A percentile compares a stretch with the other conserved stretches of the same genome.
Conservation (phyloP, 2,797 vertebrate species). For the Acanthurus tractus region DNA sequence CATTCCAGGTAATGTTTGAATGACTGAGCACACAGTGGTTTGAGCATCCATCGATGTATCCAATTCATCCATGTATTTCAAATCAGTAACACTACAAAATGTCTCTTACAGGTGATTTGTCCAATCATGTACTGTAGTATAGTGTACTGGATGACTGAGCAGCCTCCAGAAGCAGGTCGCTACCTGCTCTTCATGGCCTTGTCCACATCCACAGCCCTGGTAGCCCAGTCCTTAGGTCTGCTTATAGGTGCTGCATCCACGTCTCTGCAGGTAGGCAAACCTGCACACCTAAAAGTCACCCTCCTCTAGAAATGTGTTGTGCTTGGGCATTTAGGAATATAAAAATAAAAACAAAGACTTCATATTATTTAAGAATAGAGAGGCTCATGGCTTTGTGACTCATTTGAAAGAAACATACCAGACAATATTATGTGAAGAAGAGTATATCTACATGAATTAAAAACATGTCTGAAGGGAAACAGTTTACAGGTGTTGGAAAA, state of each 20-base stretch:
- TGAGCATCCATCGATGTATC: not conserved
- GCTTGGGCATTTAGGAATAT: not conserved
- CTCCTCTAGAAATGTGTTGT: not conserved
- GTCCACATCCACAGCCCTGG: constrained; percentile 93
- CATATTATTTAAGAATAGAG: too few species aligned
- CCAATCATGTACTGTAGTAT: constrained; percentile 97
- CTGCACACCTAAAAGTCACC: not conserved
- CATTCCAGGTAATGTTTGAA: constrained; percentile 91
- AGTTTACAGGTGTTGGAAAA: too few species aligned
- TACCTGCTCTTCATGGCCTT: constrained; percentile 96
- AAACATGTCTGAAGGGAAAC: not conserved
- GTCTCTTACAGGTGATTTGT: constrained; percentile 89
- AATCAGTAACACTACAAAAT: constrained; percentile 17
- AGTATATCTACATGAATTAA: not conserved
- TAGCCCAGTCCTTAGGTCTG: constrained; percentile 96
- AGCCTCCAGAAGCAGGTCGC: constrained; percentile 92
- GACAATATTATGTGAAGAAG: not conserved
- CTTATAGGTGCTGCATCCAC: constrained; percentile 97
- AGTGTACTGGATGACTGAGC: constrained; percentile 99
- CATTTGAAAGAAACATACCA: not conserved
- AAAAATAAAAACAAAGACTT: too few species aligned
- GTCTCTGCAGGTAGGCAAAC: constrained; percentile 90
- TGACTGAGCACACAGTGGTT: not conserved
- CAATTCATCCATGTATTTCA: not conserved
- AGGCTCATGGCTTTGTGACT: not conserved